Evolutionary conservation across 2,797 vertebrate genomes (phyloP).

Genomic region (Microhierax caerulescens): DNA sequence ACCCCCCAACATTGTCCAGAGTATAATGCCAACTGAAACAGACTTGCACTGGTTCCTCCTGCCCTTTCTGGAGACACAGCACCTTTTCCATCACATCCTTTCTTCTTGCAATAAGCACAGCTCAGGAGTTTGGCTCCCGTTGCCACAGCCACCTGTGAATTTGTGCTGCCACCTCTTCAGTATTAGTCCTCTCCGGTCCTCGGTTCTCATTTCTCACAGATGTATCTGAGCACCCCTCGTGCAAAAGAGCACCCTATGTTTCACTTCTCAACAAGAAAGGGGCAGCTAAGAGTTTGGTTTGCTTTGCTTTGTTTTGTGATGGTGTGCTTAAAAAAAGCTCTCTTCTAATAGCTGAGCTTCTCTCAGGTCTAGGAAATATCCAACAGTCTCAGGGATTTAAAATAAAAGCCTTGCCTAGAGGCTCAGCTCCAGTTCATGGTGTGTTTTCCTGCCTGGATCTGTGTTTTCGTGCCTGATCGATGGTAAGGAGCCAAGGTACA

Average conservation of each 20-base stretch:
- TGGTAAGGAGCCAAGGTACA: neutral
- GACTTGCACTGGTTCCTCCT: neutral
- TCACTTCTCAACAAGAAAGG: neutral
- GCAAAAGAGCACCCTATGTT: neutral
- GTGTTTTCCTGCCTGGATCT: neutral
- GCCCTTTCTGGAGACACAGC: neutral
- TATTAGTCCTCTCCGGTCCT: neutral
- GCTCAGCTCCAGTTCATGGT: rapidly evolving
- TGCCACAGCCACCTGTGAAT: neutral
- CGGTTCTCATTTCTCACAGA: neutral
- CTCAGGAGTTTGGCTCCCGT: neutral
- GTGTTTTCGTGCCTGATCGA: neutral
- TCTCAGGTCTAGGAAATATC: neutral
- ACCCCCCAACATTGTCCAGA: neutral
- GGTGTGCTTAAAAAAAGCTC: neutral
- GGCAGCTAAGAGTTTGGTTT: neutral
- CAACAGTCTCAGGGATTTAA: neutral
- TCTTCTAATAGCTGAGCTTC: neutral
- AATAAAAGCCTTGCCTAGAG: conserved; percentile 11
- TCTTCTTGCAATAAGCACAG: neutral
- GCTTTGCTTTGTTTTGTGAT: neutral
- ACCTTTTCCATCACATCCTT: neutral
- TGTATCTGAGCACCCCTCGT: neutral
- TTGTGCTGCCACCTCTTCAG: neutral
- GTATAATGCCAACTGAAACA: neutral